Conservation (phyloP, 2,797 vertebrate species). For the Oryzias dopingdopingensis region DNA sequence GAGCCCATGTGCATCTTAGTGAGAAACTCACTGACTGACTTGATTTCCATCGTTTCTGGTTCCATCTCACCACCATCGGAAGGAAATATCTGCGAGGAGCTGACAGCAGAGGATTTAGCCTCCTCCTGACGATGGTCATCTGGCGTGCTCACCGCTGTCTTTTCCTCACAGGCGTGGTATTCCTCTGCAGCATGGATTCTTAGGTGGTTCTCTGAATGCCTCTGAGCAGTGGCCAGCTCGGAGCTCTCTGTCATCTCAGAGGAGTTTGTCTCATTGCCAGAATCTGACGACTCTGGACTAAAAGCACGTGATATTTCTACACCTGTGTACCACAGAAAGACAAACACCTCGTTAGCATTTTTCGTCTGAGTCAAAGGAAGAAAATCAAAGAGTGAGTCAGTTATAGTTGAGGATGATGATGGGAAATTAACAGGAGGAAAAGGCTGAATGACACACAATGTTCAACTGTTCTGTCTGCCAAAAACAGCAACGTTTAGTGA, state of each 20-base stretch:
- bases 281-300: conserved; percentile 99
- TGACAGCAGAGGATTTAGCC: conserved; percentile 83
- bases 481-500: conserved; percentile 5
- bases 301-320: conserved; percentile 97
- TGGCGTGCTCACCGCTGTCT: conserved; percentile 81
- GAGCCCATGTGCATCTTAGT: conserved; percentile 93
- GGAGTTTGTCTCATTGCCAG: conserved; percentile 98
- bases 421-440: conserved; percentile 5
- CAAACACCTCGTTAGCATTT: conserved; percentile 80
- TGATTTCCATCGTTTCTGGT: conserved; percentile 98
- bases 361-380: conserved; percentile 61
- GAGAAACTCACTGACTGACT: conserved; percentile 96
- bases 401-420: conserved; percentile 4
- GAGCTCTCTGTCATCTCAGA: conserved; percentile 99
- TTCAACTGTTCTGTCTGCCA: neutral
- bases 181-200: conserved; percentile 90
- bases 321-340: conserved; percentile 81
- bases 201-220: conserved; percentile 87
- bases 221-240: conserved; percentile 91
- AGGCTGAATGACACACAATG: neutral
- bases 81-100: conserved; percentile 92
- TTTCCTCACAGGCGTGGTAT: conserved; percentile 87
- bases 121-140: conserved; percentile 77
- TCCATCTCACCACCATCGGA: conserved; percentile 96
- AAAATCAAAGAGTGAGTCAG: conserved; percentile 51